A percentile compares a stretch with the other conserved stretches of the same genome.
Evolutionary conservation across 1,140 invertebrate genomes (phyloP).

Genomic region (Pollicipes pollicipes): DNA sequence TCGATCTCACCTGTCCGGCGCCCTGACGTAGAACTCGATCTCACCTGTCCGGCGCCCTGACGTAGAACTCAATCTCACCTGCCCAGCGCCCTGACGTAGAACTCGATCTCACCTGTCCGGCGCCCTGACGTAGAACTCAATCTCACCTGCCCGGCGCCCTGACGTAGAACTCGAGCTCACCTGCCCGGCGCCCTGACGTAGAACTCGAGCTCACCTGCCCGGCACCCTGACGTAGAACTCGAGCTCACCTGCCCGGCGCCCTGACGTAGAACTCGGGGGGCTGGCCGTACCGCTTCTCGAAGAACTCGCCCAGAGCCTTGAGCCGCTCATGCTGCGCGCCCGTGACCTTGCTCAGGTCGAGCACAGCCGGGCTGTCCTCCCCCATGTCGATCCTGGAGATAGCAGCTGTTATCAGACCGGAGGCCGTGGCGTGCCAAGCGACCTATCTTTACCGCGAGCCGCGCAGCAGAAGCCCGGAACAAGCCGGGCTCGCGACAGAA

Average conservation of each 20-base stretch:
- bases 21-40: neutral
- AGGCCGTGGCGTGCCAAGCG: too few species aligned
- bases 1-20: neutral
- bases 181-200: too few species aligned
- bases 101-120: too few species aligned
- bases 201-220: constrained; percentile 23
- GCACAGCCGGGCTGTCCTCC: neutral
- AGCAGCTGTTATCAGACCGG: too few species aligned
- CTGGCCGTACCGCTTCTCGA: constrained; percentile 21
- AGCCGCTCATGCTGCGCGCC: constrained; percentile 7
- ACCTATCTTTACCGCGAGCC: too few species aligned
- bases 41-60: too few species aligned
- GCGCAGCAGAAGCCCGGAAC: too few species aligned
- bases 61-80: neutral
- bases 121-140: too few species aligned
- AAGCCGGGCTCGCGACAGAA: too few species aligned
- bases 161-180: too few species aligned
- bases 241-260: constrained; percentile 36
- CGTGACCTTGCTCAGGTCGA: neutral
- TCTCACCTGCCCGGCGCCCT: too few species aligned
- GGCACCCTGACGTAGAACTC: constrained; percentile 32
- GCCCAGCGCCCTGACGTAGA: too few species aligned
- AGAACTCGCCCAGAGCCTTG: constrained; percentile 7
- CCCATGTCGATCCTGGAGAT: neutral
- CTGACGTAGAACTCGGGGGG: constrained; percentile 28